Evolutionary conservation across 2,888 invertebrate genomes (phyloP), one percentile per base, ranked within the genome.

Genomic region (Drosophila pseudotalamancana): DNA sequence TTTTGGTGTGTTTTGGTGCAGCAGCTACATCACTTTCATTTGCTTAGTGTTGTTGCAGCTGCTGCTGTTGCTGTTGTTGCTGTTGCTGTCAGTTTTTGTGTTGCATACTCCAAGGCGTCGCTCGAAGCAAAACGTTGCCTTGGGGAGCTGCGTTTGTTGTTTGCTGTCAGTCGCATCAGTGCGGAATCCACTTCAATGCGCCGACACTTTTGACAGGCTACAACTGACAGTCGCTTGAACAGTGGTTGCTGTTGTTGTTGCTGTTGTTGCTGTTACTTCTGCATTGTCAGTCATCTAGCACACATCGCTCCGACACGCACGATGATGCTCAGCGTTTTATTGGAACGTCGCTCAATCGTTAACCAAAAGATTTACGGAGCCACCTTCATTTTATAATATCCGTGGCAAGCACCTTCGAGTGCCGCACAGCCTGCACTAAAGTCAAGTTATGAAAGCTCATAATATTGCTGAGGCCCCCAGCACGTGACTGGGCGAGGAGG

Each of bases 151-250:
- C 46, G 31, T 45, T 55, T 57, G 32, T 46, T 42, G 54, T 12
- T 32, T 56, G 62, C 61, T 56, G 74, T 77, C 65, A 57, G 72
- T 27, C 39, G 53, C 53, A 37, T 77, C 77, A 62, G 40, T 35
- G 59, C 42, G 34, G 67, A 69, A 82, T 85, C 74, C 77, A 74
- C 66, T 80, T 57, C 73, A 75, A 75, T 63, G 64, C 37, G 50
- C 35, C 45, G 34, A 66, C 73, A 71, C 46, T 65, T 70, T 59
- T 77, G 80, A 77, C 77, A 73, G 60, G 66, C 69, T 68, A 65
- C 76, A 72, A 64, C 83, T 77, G 86, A 82, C 83, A 82, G 82
- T 49, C 68, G 67, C 65, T 71, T 66, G 40, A 54, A 32, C 53
- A 32, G 50, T 46, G 39, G 35, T 35, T 39, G 5, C 12, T 11